Evolutionary conservation across 2,888 invertebrate genomes (phyloP).

Genomic region (Archaeoteleia sp.): DNA sequence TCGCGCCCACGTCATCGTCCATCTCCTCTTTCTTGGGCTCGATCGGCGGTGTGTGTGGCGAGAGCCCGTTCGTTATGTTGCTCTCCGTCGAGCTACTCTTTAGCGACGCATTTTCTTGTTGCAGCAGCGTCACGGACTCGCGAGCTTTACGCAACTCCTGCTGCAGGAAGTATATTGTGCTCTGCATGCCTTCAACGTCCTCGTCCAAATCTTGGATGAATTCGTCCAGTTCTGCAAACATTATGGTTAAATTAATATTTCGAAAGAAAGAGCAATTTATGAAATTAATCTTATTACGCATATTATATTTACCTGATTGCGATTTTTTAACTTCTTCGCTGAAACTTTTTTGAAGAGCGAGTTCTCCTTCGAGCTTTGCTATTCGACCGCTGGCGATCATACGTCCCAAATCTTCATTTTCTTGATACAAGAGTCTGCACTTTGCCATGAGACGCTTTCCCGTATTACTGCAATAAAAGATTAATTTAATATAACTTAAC

Average conservation of each 20-base stretch:
- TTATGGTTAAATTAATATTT: no score
- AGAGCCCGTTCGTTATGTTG: slow-evolving; percentile 69
- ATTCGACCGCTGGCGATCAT: slow-evolving; percentile 96
- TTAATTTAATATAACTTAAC: no score
- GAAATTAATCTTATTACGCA: no score
- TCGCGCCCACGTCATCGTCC: slow-evolving; percentile 49
- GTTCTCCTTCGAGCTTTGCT: slow-evolving; percentile 95
- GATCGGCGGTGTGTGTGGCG: slow-evolving; percentile 69
- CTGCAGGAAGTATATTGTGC: slow-evolving; percentile 95
- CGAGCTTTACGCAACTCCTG: slow-evolving; percentile 92
- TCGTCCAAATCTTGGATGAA: slow-evolving; percentile 97
- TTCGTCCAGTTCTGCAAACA: slow-evolving; percentile 89
- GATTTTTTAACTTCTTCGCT: slow-evolving; percentile 97
- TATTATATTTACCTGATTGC: slow-evolving; percentile 88
- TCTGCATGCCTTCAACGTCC: slow-evolving; percentile 99
- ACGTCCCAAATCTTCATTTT: slow-evolving; percentile 97
- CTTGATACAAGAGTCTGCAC: slow-evolving; percentile 94
- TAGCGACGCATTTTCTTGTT: slow-evolving; percentile 77
- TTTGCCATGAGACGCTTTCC: slow-evolving; percentile 99
- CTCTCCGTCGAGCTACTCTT: slow-evolving; percentile 63
- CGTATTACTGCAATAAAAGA: slow-evolving; percentile 82
- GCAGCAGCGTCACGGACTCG: slow-evolving; percentile 80
- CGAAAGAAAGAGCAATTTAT: no score
- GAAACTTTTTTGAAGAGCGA: slow-evolving; percentile 95
- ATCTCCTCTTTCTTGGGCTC: slow-evolving; percentile 67